Evolutionary conservation across 2,797 vertebrate species (phyloP).

Genomic region (Setipinna tenuifilis): DNA sequence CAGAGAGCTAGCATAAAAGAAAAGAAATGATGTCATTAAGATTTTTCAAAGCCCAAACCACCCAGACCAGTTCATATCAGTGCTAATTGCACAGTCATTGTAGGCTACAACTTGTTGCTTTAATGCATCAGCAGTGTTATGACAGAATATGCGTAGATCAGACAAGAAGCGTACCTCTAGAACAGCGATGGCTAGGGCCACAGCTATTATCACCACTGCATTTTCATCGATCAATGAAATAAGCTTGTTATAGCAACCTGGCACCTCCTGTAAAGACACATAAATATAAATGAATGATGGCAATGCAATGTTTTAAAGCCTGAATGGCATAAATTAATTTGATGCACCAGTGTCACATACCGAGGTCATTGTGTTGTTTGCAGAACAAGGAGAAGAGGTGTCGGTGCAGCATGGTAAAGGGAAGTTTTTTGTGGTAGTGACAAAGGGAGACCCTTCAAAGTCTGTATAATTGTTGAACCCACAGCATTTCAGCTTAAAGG

Average conservation of each 20-base stretch:
- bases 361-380: not conserved
- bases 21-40: not conserved
- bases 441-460: slow-evolving; percentile 69
- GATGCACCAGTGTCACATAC: not conserved
- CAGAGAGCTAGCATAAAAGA: slow-evolving; percentile 64
- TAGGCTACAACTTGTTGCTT: not conserved
- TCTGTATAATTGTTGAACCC: slow-evolving; percentile 75
- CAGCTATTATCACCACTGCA: slow-evolving; percentile 67
- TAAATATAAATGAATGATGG: not conserved
- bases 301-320: not conserved
- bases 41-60: not conserved
- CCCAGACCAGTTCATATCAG: not conserved
- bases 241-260: slow-evolving; percentile 73
- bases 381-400: not conserved
- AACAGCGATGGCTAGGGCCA: slow-evolving; percentile 75
- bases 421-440: not conserved
- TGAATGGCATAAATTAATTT: not conserved
- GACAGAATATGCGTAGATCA: not conserved
- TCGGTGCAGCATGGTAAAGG: slow-evolving; percentile 69
- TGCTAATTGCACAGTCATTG: not conserved
- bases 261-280: slow-evolving; percentile 46
- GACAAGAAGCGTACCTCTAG: slow-evolving; percentile 72
- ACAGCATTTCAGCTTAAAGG: slow-evolving; percentile 74
- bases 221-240: slow-evolving; percentile 68
- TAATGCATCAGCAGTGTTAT: not conserved